Base-by-base conservation (phyloP, 2,888 invertebrate species). In the Actias luna region DNA sequence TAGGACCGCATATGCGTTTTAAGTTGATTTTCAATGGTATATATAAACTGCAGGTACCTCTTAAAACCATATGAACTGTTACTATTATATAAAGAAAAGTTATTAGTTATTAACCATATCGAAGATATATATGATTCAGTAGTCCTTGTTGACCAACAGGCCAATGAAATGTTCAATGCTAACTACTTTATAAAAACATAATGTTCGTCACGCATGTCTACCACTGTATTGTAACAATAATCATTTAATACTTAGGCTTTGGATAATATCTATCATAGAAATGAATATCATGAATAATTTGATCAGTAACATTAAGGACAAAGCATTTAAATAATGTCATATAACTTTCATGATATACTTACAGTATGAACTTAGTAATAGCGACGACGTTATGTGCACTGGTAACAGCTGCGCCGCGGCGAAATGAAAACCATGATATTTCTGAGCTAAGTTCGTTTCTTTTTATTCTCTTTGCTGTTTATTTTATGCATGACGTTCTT, bases 341-440 rank as follows among this genome's bases (percentile, higher is more conserved):
- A 25, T 27, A 27, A 16, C 5, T 14, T 27, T 27, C 12, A n/a
- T 31, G 14, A 39, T 25, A 29, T 36, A 55, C 29, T 33, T 46
- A 7, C 58, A 64, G 64, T 18, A 64, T 64, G 64, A 61, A 59
- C 50, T 29, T 64, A 39, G 10, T 61, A 29, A 16, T 64, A 10
- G n/a, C 59, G 5, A 25, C 59, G 35, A 46, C 33, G 29, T 36
- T 64, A 33, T 58, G 46, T 50, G 61, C 64, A 16, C 25, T 50
- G 46, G 46, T 10, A 35, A n/a, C 39, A 27, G 64, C 61, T 2
- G 64, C 59, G 31, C 64, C 64, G 18, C 58, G 16, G 25, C 25
- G 33, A 27, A 58, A 52, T 8, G 29, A 29, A 58, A 50, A 59
- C 3, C 12, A 61, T 0, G 18, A 33, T 3, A 22, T 59, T 12